Conservation (phyloP, 2,888 invertebrate species). For the Brenthis ino region DNA sequence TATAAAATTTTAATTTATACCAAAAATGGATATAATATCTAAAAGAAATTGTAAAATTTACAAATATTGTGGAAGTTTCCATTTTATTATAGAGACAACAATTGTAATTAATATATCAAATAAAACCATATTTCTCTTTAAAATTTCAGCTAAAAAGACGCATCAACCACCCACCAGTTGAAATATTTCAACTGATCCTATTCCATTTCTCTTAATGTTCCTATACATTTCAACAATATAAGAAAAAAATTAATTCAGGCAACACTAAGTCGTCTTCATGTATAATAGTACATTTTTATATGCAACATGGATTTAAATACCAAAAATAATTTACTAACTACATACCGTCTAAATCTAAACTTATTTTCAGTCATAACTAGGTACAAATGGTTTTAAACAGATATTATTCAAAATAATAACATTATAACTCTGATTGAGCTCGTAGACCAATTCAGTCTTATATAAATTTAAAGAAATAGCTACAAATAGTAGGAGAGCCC, state of each 20-base stretch:
- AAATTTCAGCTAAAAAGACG: too few relatives aligned
- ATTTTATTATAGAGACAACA: too few relatives aligned
- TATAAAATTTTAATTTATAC: too few relatives aligned
- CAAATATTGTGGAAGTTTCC: too few relatives aligned
- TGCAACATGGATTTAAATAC: conserved; percentile 23
- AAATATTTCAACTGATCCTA: neutral
- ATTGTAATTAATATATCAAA: too few relatives aligned
- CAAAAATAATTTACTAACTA: conserved; percentile 42
- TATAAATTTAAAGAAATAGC: conserved; percentile 28
- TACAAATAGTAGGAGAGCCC: neutral
- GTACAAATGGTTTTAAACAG: conserved; percentile 30
- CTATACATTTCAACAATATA: conserved; percentile 7
- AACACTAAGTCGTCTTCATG: conserved; percentile 7
- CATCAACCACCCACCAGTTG: neutral
- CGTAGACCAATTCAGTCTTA: conserved; percentile 63
- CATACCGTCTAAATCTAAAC: conserved; percentile 21
- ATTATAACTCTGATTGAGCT: conserved; percentile 54
- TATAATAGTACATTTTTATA: conserved; percentile 12
- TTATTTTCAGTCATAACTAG: conserved; percentile 33
- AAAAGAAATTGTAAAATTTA: too few relatives aligned
- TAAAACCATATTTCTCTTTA: too few relatives aligned
- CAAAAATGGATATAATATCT: too few relatives aligned
- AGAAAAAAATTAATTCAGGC: conserved; percentile 11
- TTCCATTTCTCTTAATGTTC: conserved; percentile 5
- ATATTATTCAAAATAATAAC: conserved; percentile 36